Conservation (phyloP, 2,888 invertebrate species). For the Lymantria dispar region DNA sequence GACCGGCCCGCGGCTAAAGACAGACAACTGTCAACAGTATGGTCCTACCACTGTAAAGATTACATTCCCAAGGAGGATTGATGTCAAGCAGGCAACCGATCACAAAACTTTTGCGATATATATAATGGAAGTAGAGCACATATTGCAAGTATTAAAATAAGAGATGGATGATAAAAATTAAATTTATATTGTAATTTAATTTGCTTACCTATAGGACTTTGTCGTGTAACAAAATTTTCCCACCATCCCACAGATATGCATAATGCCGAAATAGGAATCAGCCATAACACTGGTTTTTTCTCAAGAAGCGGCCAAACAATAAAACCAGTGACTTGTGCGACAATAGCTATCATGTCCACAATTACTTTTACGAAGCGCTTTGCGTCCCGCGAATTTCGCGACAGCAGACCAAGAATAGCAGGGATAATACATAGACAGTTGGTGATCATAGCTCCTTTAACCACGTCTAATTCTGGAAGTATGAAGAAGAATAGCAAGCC, state of each 20-base stretch:
- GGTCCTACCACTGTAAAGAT: too few relatives aligned
- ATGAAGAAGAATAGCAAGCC: conserved; percentile 93
- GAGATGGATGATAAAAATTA: too few relatives aligned
- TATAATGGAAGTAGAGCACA: too few relatives aligned
- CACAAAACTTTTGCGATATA: too few relatives aligned
- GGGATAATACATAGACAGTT: conserved; percentile 97
- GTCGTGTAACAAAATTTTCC: conserved; percentile 97
- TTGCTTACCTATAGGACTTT: conserved; percentile 89
- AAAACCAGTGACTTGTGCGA: conserved; percentile 94
- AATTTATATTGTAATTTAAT: background rate
- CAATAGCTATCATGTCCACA: conserved; percentile 92
- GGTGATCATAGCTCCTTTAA: conserved; percentile 97
- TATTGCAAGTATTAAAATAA: too few relatives aligned
- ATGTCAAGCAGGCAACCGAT: too few relatives aligned
- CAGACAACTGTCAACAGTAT: too few relatives aligned
- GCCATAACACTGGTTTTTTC: conserved; percentile 89
- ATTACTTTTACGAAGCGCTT: conserved; percentile 89
- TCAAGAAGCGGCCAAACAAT: conserved; percentile 95
- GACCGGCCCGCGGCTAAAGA: too few relatives aligned
- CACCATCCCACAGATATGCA: conserved; percentile 97
- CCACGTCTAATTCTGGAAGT: conserved; percentile 95
- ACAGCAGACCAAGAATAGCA: conserved; percentile 88
- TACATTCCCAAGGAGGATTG: too few relatives aligned
- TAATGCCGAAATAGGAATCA: conserved; percentile 92
- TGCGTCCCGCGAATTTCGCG: conserved; percentile 91